Conservation (phyloP, 2,113 vertebrate genomes). For the Xyrauchen texanus region DNA sequence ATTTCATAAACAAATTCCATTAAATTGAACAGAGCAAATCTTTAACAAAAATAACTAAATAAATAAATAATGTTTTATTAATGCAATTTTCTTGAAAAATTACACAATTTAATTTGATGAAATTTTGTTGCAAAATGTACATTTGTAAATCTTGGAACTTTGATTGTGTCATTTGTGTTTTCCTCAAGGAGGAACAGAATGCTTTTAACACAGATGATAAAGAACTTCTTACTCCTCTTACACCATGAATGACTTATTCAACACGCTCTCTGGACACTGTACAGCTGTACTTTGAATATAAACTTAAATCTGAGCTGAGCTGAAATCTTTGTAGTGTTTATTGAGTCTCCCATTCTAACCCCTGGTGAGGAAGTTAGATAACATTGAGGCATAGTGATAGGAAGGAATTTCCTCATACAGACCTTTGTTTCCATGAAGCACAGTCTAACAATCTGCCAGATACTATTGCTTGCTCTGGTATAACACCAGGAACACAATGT, state of each 20-base stretch:
- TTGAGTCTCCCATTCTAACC: conserved; percentile 37
- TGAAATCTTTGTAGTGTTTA: conserved; percentile 27
- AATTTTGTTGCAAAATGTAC: no score
- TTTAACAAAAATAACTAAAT: no score
- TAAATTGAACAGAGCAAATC: no score
- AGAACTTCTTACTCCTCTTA: conserved; percentile 8
- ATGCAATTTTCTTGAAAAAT: no score
- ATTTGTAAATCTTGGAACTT: no score
- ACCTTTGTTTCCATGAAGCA: conserved; percentile 2
- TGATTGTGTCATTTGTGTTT: background rate
- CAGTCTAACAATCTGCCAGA: conserved; percentile 5
- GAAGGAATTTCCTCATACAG: conserved; percentile 12
- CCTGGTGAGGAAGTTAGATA: conserved; percentile 59
- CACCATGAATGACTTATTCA: background rate
- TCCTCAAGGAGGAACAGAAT: background rate
- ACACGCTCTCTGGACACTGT: background rate
- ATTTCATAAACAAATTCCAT: no score
- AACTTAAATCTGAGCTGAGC: no score
- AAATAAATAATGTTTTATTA: no score
- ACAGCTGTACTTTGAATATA: background rate
- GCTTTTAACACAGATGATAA: background rate
- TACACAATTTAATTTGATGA: no score
- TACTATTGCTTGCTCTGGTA: background rate
- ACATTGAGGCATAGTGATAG: conserved; percentile 43
- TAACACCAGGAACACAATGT: background rate